Evolutionary conservation across 2,113 vertebrate genomes (phyloP).

Genomic region (Brienomyrus longianalis): DNA sequence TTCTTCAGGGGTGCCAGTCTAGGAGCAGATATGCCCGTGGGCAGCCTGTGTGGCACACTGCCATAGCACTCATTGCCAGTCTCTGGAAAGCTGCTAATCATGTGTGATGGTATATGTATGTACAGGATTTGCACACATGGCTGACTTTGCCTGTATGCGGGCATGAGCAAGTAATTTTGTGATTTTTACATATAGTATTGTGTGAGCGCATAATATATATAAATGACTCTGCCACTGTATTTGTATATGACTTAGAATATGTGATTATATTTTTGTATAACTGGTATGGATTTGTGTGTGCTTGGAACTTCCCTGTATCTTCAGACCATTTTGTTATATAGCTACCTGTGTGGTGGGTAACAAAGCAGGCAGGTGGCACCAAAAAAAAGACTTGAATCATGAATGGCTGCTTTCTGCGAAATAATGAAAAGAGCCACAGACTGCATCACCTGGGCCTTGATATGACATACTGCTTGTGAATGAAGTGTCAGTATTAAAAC

Average conservation of each 20-base stretch:
- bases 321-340: constrained; percentile 35
- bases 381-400: background rate
- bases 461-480: background rate
- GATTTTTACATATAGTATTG: background rate
- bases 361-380: background rate
- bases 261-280: constrained; percentile 7
- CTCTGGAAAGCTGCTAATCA: constrained; percentile 1
- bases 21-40: background rate
- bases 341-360: background rate
- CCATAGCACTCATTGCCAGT: background rate
- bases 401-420: background rate
- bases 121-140: background rate
- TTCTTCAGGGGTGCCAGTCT: background rate
- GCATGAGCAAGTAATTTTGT: background rate
- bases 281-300: background rate
- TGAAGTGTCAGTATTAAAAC: constrained; percentile 1
- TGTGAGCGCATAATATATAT: background rate
- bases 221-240: background rate
- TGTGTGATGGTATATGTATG: background rate
- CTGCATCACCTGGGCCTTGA: background rate
- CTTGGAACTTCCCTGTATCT: constrained; percentile 30
- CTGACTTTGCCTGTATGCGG: background rate
- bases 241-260: background rate
- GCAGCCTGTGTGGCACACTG: background rate
- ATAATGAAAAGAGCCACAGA: background rate